Evolutionary conservation across 2,113 vertebrate species (phyloP), one percentile per base, ranked within the genome.

Genomic region (Hyaena hyaena): DNA sequence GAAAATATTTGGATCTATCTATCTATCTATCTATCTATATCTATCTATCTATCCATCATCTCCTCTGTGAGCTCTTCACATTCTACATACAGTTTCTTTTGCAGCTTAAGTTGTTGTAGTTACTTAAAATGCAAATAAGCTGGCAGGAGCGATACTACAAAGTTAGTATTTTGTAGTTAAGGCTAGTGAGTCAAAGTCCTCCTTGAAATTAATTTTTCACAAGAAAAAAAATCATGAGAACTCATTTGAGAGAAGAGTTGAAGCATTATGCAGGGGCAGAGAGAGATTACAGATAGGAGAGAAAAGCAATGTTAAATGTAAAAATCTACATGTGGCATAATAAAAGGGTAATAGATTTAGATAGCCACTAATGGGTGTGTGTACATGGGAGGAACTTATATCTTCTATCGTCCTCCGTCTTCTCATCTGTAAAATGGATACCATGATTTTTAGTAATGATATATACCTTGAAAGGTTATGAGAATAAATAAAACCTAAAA

Each of bases 81-180:
- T 50, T 80, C 5, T 76, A 53, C 39, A 83, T 71, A 58, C 58
- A 80, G 17, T 80, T 45, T 82, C 16, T 10, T 74, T 87, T 96
- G 61, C 31, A 89, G 19, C 12, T 76, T 80, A 48, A 80, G 35
- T 66, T 2, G 31, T 90, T 88, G 2, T 69, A 82, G 14, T 24
- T 45, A 93, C 68, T 73, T 96, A 80, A 93, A 96, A 68, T 95
- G 9, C 21, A 88, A 55, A 90, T 87, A 35, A 43, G 7, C 5
- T 82, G 4, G 7, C 12, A 65, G 14, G 28, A 19, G 50, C 5
- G 71, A 15, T 48, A 33, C 1, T 31, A 1, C 66, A 87, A 96
- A 31, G 3, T 61, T 8, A n/a, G 28, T 83, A 48, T 80, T 76
- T 94, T 79, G 81, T 63, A 88, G 23, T 10, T 26, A 83, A 95